A percentile compares a stretch with the other conserved stretches of the same genome.
Conservation (phyloP, 2,797 vertebrate species). For the Lithobates pipiens region DNA sequence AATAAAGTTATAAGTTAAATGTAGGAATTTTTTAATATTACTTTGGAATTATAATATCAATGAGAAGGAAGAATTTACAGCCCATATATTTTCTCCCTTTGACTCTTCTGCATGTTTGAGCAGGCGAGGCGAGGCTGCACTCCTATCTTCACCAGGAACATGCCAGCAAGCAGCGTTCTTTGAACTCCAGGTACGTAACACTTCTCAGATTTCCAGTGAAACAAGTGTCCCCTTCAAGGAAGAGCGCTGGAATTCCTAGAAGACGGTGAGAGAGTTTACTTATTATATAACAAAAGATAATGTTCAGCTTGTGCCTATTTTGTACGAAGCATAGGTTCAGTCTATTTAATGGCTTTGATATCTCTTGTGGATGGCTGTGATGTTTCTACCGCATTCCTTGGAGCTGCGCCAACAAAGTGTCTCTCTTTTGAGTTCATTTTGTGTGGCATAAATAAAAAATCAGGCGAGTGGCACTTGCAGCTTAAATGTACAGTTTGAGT, state of each 20-base stretch:
- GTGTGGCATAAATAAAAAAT: too few species aligned
- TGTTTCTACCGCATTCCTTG: not conserved
- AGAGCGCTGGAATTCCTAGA: not conserved
- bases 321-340: not conserved
- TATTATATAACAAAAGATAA: not conserved
- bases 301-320: not conserved
- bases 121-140: not conserved
- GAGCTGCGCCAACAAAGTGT: not conserved
- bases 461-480: too few species aligned
- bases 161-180: not conserved
- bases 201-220: not conserved
- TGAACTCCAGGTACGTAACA: not conserved
- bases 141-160: not conserved
- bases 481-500: too few species aligned
- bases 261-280: conserved; percentile 17
- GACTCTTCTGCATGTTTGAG: not conserved
- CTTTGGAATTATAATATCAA: too few species aligned
- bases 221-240: not conserved
- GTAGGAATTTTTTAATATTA: too few species aligned
- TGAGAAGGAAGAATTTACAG: too few species aligned
- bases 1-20: not conserved
- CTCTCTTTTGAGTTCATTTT: too few species aligned
- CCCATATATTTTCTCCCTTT: too few species aligned
- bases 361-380: not conserved
- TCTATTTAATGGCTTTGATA: too few species aligned